Conservation (phyloP, 2,113 vertebrate genomes). For the Paradoxurus hermaphroditus region DNA sequence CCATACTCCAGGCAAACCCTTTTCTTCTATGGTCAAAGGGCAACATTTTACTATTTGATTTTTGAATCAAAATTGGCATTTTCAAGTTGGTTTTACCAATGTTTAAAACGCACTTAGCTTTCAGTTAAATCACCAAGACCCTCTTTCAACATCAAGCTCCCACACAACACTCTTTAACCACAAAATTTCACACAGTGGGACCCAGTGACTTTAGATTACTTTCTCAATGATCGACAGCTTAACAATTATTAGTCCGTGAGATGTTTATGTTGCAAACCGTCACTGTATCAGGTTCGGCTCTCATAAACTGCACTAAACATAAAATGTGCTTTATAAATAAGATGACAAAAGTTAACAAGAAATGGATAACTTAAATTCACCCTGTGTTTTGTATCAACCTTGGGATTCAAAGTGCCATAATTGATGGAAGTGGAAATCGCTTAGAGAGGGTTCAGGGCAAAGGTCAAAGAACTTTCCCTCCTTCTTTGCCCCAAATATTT, state of each 20-base stretch:
- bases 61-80: conserved; percentile 1
- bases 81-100: conserved; percentile 19
- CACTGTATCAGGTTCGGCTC: neutral
- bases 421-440: conserved; percentile 26
- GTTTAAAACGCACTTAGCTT: conserved; percentile 2
- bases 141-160: neutral
- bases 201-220: neutral
- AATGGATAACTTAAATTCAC: conserved; percentile 24
- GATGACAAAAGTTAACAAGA: conserved; percentile 24
- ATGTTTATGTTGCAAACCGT: neutral
- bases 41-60: conserved; percentile 8
- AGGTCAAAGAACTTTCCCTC: conserved; percentile 27
- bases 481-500: conserved; percentile 36
- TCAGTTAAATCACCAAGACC: neutral
- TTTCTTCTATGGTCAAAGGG: neutral
- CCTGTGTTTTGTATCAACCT: conserved; percentile 27
- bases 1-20: neutral
- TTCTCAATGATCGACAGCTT: neutral
- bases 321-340: conserved; percentile 21
- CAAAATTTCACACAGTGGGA: neutral
- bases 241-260: neutral
- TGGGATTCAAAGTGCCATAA: conserved; percentile 38
- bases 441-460: conserved; percentile 36
- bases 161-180: neutral
- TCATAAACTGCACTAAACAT: neutral